Conservation (phyloP, 2,113 vertebrate species). For the Hydrolagus affinis region DNA sequence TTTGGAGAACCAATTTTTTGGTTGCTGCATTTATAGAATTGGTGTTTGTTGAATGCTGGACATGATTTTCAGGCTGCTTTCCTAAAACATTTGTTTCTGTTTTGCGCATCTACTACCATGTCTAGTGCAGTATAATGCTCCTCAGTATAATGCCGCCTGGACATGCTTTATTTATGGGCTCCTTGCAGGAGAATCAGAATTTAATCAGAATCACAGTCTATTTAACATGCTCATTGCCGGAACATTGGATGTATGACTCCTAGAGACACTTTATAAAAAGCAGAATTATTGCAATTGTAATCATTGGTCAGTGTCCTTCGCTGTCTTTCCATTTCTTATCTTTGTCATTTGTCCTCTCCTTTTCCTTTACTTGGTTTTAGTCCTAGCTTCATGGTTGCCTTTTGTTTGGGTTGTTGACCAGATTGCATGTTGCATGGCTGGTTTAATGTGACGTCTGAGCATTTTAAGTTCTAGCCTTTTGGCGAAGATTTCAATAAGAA, state of each 20-base stretch:
- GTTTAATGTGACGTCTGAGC: conserved; percentile 7
- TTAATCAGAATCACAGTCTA: too few relatives aligned
- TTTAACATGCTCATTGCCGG: not conserved
- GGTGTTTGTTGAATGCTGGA: not conserved
- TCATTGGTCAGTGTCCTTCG: not conserved
- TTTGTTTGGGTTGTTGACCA: not conserved
- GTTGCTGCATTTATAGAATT: not conserved
- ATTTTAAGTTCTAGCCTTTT: not conserved
- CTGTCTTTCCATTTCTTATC: not conserved
- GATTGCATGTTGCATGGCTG: conserved; percentile 7
- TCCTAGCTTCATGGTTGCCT: not conserved
- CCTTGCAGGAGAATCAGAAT: not conserved
- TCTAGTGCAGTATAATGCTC: conserved; percentile 2
- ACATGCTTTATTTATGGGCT: not conserved
- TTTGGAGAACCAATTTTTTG: not conserved
- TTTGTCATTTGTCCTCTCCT: not conserved
- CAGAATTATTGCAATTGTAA: conserved; percentile 3
- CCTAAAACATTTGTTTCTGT: not conserved
- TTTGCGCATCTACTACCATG: not conserved
- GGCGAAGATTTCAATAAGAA: not conserved
- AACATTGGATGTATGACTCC: not conserved
- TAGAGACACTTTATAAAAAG: not conserved
- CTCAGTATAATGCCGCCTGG: not conserved
- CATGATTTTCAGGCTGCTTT: not conserved
- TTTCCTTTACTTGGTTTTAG: not conserved